Evolutionary conservation across 2,113 vertebrate genomes (phyloP), one percentile per base, ranked within the genome.

Genomic region (Zapornia atra): DNA sequence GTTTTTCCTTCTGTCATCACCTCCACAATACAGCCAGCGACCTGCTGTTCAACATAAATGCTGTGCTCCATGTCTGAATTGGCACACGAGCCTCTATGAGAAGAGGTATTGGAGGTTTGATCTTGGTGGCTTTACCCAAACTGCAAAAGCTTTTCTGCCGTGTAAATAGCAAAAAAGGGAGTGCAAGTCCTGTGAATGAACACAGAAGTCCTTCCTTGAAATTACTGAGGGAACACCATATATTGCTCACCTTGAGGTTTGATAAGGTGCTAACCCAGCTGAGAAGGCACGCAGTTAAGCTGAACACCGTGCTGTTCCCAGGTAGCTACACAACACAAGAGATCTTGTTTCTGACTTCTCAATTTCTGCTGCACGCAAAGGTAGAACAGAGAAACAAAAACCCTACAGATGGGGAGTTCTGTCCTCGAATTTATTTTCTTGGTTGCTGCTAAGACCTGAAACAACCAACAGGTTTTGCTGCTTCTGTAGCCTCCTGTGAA

Each of bases 251-350:
- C 66, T 65, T 12, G 11, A 57, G 60, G 46, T 33, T 73, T 75
- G 1, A 1, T 38, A 38, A 29, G 24, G 44, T 13, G n/a, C 24
- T 66, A 54, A 56, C 9, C 44, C 64, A 40, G 36, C 11, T 12
- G 68, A 38, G 63, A 72, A 17, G 36, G n/a, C 3, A 0, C 11
- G 3, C 0, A 11, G 50, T 21, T 50, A 75, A 26, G 33, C 42
- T n/a, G 60, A 66, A 36, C 11, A 2, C 1, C 0, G 3, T 13
- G 36, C 33, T 54, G 42, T 46, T 50, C 57, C 12, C 68, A 40
- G 50, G 28, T 5, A 69, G 59, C 51, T 61, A 14, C 33, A 38
- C 31, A 26, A 31, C 26, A 24, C 21, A 38, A 42, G 33, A 69
- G 53, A 61, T 75, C 34, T 12, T 11, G 4, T 25, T 91, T 84